Evolutionary conservation across 2,113 vertebrate species (phyloP).

Genomic region (Nesoenas mayeri): DNA sequence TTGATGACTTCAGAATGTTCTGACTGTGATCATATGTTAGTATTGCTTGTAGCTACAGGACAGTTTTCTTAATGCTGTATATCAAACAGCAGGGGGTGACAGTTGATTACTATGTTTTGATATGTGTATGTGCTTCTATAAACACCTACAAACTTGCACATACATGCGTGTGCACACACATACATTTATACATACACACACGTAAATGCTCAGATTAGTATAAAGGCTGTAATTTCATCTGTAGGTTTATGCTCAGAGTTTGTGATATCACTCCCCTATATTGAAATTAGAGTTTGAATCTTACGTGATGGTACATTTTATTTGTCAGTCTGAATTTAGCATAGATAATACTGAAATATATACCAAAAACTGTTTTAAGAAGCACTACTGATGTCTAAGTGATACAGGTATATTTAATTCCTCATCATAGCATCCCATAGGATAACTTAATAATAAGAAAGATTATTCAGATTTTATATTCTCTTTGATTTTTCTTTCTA

Average conservation of each 20-base stretch:
- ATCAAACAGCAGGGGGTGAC: neutral
- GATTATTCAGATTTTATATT: conserved; percentile 1
- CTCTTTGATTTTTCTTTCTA: neutral
- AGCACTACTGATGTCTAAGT: neutral
- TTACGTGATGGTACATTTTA: neutral
- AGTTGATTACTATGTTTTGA: neutral
- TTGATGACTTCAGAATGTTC: neutral
- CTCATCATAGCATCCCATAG: neutral
- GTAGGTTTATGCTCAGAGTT: conserved; percentile 9
- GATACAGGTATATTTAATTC: neutral
- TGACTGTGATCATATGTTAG: neutral
- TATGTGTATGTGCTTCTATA: neutral
- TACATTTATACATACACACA: neutral
- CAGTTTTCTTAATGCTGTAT: neutral
- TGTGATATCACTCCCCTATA: neutral
- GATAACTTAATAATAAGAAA: conserved; percentile 9
- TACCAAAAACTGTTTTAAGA: neutral
- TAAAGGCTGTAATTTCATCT: conserved; percentile 37
- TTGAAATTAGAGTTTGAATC: conserved; percentile 21
- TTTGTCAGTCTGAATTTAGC: conserved; percentile 29
- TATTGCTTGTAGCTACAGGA: neutral
- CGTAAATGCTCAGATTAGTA: neutral
- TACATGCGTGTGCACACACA: neutral
- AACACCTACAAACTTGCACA: neutral
- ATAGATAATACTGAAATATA: conserved; percentile 6